Evolutionary conservation across 2,888 invertebrate genomes (phyloP).

Genomic region (Amphiduros pacificus): DNA sequence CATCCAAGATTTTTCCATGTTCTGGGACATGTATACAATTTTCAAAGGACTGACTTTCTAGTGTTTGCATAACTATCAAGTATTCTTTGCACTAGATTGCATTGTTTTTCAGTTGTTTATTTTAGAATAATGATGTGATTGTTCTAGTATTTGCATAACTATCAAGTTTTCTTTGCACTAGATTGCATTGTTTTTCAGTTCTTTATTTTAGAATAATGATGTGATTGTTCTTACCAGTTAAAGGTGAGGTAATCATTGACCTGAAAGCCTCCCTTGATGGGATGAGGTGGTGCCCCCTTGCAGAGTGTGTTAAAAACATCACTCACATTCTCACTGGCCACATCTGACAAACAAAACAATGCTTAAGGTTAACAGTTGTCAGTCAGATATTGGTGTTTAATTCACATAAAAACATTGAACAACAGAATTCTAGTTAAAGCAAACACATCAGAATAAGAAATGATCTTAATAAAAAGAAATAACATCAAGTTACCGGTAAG

Average conservation of each 20-base stretch:
- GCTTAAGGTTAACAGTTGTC: not conserved
- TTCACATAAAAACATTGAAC: no score
- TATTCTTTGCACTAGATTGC: not conserved
- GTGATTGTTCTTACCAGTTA: conserved; percentile 61
- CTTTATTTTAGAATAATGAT: not conserved
- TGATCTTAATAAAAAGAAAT: no score
- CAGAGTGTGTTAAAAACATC: not conserved
- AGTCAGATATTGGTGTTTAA: no score
- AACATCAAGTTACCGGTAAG: no score
- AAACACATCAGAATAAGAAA: no score
- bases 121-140: not conserved
- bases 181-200: not conserved
- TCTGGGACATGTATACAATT: not conserved
- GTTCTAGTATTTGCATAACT: no score
- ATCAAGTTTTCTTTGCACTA: not conserved
- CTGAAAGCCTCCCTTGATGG: conserved; percentile 78
- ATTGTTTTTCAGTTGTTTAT: not conserved
- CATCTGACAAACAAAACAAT: not conserved
- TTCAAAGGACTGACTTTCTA: conserved; percentile 51
- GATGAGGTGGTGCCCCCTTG: conserved; percentile 57
- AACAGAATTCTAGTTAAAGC: no score
- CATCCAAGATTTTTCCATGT: no score
- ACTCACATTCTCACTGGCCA: not conserved
- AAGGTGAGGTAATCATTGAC: conserved; percentile 82
- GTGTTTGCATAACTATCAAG: no score